Evolutionary conservation across 2,797 vertebrate genomes (phyloP).

Genomic region (Pygocentrus nattereri): DNA sequence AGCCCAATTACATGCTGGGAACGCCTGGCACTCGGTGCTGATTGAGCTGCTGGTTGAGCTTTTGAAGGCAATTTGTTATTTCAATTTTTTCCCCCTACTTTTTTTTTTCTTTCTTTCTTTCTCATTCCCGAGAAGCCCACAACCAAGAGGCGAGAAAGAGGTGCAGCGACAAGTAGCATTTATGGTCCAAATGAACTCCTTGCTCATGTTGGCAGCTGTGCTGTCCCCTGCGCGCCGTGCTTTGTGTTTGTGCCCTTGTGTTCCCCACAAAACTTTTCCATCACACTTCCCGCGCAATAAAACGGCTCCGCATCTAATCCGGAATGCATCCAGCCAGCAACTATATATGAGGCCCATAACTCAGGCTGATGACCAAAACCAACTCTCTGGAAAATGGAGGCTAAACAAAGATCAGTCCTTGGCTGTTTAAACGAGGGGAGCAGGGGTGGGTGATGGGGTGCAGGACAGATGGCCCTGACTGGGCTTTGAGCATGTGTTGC

Average conservation of each 20-base stretch:
- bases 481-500: conserved; percentile 22
- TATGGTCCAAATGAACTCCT: conserved; percentile 56
- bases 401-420: conserved; percentile 35
- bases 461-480: conserved; percentile 26
- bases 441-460: not conserved
- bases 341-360: conserved; percentile 46
- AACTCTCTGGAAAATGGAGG: conserved; percentile 39
- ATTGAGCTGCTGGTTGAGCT: conserved; percentile 63
- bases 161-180: conserved; percentile 41
- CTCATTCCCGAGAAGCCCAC: conserved; percentile 33
- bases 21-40: conserved; percentile 55
- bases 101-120: not conserved
- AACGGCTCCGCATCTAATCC: conserved; percentile 44
- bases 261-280: conserved; percentile 53
- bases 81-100: conserved; percentile 41
- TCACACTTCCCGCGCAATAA: conserved; percentile 43
- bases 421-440: conserved; percentile 35
- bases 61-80: conserved; percentile 65
- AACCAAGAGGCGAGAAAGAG: conserved; percentile 22
- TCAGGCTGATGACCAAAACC: conserved; percentile 45
- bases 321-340: conserved; percentile 11
- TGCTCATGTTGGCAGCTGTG: conserved; percentile 46
- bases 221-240: conserved; percentile 26
- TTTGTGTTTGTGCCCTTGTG: conserved; percentile 48
- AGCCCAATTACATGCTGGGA: conserved; percentile 66